Evolutionary conservation across 53 echinoderm and acorn worm genomes (phyloP), one percentile per base, ranked within the genome.

Genomic region (Mesocentrotus franciscanus): DNA sequence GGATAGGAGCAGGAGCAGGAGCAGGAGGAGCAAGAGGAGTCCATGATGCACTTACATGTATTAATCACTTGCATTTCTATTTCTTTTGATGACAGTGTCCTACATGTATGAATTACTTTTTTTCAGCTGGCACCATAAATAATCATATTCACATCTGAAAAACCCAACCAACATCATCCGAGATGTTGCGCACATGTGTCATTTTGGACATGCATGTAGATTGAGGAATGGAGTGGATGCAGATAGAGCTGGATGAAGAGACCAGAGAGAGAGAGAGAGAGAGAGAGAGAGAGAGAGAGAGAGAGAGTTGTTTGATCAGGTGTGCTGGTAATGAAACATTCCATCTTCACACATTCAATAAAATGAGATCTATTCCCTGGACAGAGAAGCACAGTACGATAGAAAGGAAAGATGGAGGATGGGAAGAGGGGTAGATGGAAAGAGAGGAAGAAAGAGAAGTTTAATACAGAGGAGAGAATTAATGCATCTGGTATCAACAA

Each of bases 311-410:
- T 81, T 81, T 81, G 81, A 81, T 81, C 81, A 81, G 81, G 81
- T 81, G 81, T 81, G 81, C 34, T 81, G 33, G 42, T 39, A 39
- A 81, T 81, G 81, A 42, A 42, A 33, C 34, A 13, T 81, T 42
- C 42, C 33, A 81, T 36, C 42, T 81, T 81, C 81, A 81, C 81
- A 81, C 81, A 81, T 81, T 81, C 81, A 42, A 81, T 17, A 9
- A 36, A 81, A 81, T 81, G 81, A 79, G 79, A 36, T 79, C 35
- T 39, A 79, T 39, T 79, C 79, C 39, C 39, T 17, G 16, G 39
- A 42, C 79, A 79, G 20, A 76, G 70, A 32, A 74, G 30, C 74
- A 74, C 1, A 30, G 29, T 32, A 74, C 29, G 32, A 30, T 74
- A 30, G 74, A 74, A 5, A 81, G 39, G 17, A 81, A 33, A 22